Percentiles rank a stretch among this genome's conserved stretches.
These are phyloP conservation scores for Lampris incognitus DNA, from an alignment of 2,113 vertebrate species.

Conservation along the genomic window DNA sequence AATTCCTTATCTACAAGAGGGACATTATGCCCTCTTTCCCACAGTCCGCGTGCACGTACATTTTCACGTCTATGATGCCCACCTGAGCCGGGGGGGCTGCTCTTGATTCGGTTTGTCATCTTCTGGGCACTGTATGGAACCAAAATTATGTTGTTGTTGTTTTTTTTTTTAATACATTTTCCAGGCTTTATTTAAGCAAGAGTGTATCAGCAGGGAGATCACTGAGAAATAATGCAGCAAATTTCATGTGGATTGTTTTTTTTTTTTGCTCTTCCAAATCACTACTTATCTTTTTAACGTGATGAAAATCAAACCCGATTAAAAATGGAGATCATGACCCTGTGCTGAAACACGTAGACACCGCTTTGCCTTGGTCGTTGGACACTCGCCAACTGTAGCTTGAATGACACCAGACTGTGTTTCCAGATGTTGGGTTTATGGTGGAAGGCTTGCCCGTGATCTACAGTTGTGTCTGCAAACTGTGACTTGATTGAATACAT, in stretches of 20 bases:
- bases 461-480: background rate
- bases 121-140: constrained; percentile 15
- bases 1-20: constrained; percentile 59
- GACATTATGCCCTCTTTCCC: constrained; percentile 32
- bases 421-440: constrained; percentile 22
- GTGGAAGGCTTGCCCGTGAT: constrained; percentile 14
- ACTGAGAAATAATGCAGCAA: background rate
- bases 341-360: constrained; percentile 3
- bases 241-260: background rate
- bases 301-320: constrained; percentile 18
- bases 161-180: constrained; percentile 21
- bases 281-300: no score
- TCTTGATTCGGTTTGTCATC: constrained; percentile 33
- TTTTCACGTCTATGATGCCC: constrained; percentile 37
- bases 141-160: no score
- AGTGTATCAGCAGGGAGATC: constrained; percentile 11
- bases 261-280: no score
- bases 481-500: background rate
- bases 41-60: constrained; percentile 21
- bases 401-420: constrained; percentile 11
- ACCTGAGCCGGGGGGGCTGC: constrained; percentile 11
- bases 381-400: background rate
- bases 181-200: constrained; percentile 25
- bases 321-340: constrained; percentile 8
- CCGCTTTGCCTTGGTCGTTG: background rate